These are phyloP conservation scores for Plebejus melissa DNA, from an alignment of 2,888 invertebrate genomes.

Conservation along the genomic window DNA sequence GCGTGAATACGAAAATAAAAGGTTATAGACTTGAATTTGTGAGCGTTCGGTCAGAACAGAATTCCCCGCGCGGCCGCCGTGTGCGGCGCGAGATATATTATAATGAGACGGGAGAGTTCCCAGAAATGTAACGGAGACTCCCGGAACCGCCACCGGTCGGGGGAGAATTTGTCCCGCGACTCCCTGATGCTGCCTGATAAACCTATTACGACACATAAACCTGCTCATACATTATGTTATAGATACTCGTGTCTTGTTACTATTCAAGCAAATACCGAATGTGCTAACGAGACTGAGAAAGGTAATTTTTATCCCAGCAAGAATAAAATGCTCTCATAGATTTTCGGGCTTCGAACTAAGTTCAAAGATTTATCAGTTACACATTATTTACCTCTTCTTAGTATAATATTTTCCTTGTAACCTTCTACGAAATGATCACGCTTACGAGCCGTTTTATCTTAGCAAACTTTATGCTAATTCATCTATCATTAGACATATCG, in stretches of 20 bases:
- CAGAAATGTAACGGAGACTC: slow-evolving; percentile 66
- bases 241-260: background rate
- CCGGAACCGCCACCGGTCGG: slow-evolving; percentile 53
- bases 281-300: background rate
- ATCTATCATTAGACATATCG: background rate
- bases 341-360: background rate
- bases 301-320: background rate
- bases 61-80: slow-evolving; percentile 77
- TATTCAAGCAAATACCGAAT: background rate
- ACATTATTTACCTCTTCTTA: background rate
- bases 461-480: slow-evolving; percentile 1
- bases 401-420: background rate
- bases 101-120: slow-evolving; percentile 66
- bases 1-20: slow-evolving; percentile 79
- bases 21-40: slow-evolving; percentile 76
- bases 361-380: background rate
- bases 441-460: background rate
- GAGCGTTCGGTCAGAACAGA: slow-evolving; percentile 77
- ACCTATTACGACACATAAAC: background rate
- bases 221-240: background rate
- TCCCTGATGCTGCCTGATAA: slow-evolving; percentile 33
- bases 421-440: background rate
- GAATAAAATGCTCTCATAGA: background rate
- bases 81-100: slow-evolving; percentile 79
- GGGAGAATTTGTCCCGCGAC: slow-evolving; percentile 8